Percentiles rank a stretch among this genome's conserved stretches.
Conservation (phyloP, 2,113 vertebrate genomes). For the Siniperca chuatsi region DNA sequence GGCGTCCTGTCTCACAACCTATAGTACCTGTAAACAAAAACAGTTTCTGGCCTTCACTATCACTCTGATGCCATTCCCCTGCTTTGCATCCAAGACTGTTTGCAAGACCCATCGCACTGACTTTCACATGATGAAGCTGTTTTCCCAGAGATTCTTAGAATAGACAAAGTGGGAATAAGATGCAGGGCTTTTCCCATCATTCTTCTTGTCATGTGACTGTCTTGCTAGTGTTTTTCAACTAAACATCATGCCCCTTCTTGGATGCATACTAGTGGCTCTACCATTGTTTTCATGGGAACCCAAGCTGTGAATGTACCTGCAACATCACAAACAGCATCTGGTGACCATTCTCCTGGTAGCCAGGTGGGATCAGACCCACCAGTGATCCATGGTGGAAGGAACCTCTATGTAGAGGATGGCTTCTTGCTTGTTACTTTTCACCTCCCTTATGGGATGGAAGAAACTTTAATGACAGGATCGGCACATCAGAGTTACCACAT, state of each 20-base stretch:
- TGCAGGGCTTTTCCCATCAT: too few relatives aligned
- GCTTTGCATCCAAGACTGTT: constrained; percentile 4
- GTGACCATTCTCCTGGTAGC: neutral
- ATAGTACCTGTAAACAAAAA: neutral
- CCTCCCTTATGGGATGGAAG: neutral
- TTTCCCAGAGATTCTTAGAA: neutral
- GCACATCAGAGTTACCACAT: neutral
- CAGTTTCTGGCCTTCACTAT: neutral
- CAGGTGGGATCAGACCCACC: neutral
- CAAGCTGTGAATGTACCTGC: neutral
- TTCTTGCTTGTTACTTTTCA: neutral
- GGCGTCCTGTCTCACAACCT: constrained; percentile 1
- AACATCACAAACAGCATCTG: neutral
- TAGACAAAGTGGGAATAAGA: too few relatives aligned
- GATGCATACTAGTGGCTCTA: neutral
- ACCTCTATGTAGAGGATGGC: too few relatives aligned
- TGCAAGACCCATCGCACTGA: too few relatives aligned
- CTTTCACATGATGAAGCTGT: too few relatives aligned
- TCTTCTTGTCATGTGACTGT: neutral
- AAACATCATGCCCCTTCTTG: neutral
- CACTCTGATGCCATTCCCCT: neutral
- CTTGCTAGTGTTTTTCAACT: neutral
- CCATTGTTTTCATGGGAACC: neutral
- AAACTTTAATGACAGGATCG: neutral
- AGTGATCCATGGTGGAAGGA: neutral